Conservation (phyloP, 2,113 vertebrate genomes). For the Gnathochromis pfefferi region DNA sequence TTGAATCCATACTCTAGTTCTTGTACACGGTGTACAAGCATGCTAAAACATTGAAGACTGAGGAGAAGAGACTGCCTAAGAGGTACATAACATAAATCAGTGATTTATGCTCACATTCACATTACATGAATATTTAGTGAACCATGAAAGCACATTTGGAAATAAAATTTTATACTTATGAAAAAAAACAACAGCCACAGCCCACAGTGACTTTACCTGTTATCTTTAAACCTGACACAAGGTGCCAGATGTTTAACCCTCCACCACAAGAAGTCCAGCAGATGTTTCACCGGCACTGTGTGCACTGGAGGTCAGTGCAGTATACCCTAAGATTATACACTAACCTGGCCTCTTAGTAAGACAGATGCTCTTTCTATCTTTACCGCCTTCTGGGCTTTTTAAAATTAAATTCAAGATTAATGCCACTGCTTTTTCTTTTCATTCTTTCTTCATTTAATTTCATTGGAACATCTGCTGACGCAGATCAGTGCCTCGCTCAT, state of each 20-base stretch:
- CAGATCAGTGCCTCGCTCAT: constrained; percentile 60
- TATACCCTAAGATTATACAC: background rate
- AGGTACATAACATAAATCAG: background rate
- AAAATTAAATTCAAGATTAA: constrained; percentile 39
- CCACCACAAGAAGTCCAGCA: constrained; percentile 25
- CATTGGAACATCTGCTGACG: constrained; percentile 66
- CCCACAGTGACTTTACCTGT: constrained; percentile 24
- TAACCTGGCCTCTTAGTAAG: background rate
- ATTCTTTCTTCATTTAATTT: constrained; percentile 46
- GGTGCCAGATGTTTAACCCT: constrained; percentile 49
- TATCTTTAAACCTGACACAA: constrained; percentile 12
- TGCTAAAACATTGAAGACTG: background rate
- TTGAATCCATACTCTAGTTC: background rate
- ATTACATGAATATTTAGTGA: background rate
- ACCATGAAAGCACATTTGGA: background rate
- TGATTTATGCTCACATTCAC: background rate
- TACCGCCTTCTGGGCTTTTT: constrained; percentile 14
- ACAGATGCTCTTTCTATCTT: constrained; percentile 37
- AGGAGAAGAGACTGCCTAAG: background rate
- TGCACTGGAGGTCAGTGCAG: background rate
- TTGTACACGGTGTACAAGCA: background rate
- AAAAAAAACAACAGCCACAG: background rate
- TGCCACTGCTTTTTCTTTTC: constrained; percentile 1
- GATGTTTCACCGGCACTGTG: constrained; percentile 19
- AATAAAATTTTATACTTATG: background rate